phyloP scores from a whole-genome alignment of 2,888 invertebrate genomes.

The Eutolmus rufibarbis region DNA sequence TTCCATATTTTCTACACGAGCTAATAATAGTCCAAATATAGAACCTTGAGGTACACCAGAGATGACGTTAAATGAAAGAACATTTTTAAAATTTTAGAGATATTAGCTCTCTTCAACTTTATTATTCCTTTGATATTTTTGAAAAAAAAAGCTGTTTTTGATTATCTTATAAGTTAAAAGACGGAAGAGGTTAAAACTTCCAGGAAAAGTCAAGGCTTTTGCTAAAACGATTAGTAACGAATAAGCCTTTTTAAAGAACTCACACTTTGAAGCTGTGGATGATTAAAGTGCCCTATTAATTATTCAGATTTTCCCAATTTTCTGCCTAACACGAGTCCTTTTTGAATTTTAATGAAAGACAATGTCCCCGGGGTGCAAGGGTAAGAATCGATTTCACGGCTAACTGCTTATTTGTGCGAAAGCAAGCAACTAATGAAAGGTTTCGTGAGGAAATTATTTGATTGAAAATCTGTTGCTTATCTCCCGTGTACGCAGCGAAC shows the following conservation, averaged over 20 bases:
- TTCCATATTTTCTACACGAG: neutral
- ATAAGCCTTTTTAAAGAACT: neutral
- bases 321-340: neutral
- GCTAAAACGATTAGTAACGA: neutral
- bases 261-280: neutral
- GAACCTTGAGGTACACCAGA: neutral
- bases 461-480: neutral
- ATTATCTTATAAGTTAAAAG: neutral
- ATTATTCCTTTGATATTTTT: neutral
- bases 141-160: neutral
- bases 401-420: neutral
- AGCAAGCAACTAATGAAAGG: neutral
- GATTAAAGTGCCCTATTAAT: neutral
- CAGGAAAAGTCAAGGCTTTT: neutral
- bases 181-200: neutral
- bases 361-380: neutral
- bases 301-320: neutral
- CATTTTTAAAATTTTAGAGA: neutral
- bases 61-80: neutral
- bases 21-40: neutral
- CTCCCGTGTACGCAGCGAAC: neutral
- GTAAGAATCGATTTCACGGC: neutral
- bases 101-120: neutral
- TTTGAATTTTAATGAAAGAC: neutral
- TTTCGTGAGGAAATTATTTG: neutral